These are phyloP conservation scores for Plecotus auritus DNA, from an alignment of 2,113 vertebrate species.

Conservation along the genomic window DNA sequence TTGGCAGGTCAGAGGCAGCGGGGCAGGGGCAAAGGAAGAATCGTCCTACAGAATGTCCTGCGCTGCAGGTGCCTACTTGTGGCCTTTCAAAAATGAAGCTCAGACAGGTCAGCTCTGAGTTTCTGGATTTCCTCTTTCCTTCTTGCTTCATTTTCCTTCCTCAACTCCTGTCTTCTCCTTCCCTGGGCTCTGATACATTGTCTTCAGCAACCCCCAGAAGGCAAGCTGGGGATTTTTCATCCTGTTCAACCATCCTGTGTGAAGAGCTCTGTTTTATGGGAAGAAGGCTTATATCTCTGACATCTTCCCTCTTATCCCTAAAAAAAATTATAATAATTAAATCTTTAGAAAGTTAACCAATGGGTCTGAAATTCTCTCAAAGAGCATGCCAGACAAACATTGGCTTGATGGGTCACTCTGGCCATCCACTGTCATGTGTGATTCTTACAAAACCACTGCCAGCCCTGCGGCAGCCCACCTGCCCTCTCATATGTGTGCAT, in stretches of 20 bases:
- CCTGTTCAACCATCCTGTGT: no score
- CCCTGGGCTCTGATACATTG: not conserved
- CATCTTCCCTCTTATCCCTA: no score
- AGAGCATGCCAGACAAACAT: not conserved
- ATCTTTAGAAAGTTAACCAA: not conserved
- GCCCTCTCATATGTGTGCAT: rapidly evolving
- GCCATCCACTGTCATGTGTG: no score
- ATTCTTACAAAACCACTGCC: not conserved
- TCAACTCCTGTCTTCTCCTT: no score
- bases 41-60: not conserved
- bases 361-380: not conserved
- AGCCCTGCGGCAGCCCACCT: rapidly evolving
- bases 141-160: not conserved
- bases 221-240: not conserved
- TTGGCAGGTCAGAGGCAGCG: not conserved
- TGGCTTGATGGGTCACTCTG: not conserved
- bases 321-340: not conserved
- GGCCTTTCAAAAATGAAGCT: not conserved
- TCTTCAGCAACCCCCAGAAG: not conserved
- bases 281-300: not conserved
- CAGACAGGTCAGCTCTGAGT: not conserved
- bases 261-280: not conserved
- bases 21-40: no score
- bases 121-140: not conserved
- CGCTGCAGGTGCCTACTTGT: rapidly evolving